These are phyloP conservation scores for Halictus rubicundus DNA, from an alignment of 1,140 invertebrate species.

Conservation along the genomic window DNA sequence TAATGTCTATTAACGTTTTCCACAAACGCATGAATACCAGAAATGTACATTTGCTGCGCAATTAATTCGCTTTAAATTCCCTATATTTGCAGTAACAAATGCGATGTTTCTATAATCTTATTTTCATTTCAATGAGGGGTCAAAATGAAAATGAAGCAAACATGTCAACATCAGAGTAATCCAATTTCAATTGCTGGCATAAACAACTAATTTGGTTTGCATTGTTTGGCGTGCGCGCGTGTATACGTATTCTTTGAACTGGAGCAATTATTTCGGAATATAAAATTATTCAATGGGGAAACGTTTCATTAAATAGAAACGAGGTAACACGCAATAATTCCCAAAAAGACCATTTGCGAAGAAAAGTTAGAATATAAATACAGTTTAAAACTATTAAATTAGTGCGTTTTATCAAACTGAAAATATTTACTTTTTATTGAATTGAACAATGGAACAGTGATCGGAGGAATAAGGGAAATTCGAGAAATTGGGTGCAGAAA, in stretches of 20 bases:
- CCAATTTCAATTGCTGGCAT: not conserved
- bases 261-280: not conserved
- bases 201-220: not conserved
- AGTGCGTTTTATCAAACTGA: not conserved
- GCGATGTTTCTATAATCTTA: not conserved
- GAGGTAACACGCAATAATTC: too few species aligned
- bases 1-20: not conserved
- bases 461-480: too few species aligned
- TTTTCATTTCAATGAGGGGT: not conserved
- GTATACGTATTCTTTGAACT: not conserved
- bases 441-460: too few species aligned
- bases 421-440: not conserved
- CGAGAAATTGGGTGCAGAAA: not conserved
- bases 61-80: not conserved
- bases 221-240: not conserved
- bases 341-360: not conserved
- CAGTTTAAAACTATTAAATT: not conserved
- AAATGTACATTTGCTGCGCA: not conserved
- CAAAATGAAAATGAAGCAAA: constrained; percentile 14
- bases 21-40: not conserved
- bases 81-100: not conserved
- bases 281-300: not conserved
- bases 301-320: not conserved
- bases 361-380: not conserved
- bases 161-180: not conserved